Conservation (phyloP, 2,797 vertebrate species). For the Anguilla marmorata region DNA sequence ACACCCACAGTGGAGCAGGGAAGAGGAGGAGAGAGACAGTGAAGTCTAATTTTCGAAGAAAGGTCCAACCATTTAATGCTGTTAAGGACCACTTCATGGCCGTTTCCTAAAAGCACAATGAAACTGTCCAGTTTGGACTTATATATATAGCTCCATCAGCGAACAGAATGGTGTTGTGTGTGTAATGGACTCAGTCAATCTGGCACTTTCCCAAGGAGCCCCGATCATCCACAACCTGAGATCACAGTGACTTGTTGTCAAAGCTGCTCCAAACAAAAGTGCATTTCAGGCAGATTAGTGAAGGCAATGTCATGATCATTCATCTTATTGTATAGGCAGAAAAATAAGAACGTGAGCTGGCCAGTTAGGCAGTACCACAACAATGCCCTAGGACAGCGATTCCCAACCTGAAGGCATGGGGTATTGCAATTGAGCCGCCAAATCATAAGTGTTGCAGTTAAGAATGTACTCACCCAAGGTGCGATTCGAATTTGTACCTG, state of each 20-base stretch:
- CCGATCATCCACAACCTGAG: not conserved
- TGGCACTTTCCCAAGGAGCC: not conserved
- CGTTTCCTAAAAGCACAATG: not conserved
- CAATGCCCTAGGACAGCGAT: not conserved
- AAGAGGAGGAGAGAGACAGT: not conserved
- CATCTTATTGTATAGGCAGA: not conserved
- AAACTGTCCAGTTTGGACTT: not conserved
- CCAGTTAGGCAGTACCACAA: not conserved
- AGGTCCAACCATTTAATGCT: not conserved
- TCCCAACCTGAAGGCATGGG: too few species aligned
- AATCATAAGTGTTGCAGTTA: too few species aligned
- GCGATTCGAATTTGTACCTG: too few species aligned
- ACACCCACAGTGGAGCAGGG: not conserved
- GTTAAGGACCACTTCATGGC: not conserved
- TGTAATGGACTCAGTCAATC: not conserved
- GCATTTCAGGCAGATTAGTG: not conserved
- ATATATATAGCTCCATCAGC: not conserved
- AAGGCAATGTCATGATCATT: not conserved
- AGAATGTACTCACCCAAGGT: too few species aligned
- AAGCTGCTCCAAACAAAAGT: not conserved
- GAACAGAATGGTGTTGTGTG: not conserved
- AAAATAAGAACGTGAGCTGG: not conserved
- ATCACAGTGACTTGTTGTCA: not conserved
- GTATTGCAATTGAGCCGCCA: too few species aligned
- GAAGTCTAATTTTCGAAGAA: not conserved